Evolutionary conservation across 1,140 invertebrate species (phyloP).

Genomic region (Orussus abietinus): DNA sequence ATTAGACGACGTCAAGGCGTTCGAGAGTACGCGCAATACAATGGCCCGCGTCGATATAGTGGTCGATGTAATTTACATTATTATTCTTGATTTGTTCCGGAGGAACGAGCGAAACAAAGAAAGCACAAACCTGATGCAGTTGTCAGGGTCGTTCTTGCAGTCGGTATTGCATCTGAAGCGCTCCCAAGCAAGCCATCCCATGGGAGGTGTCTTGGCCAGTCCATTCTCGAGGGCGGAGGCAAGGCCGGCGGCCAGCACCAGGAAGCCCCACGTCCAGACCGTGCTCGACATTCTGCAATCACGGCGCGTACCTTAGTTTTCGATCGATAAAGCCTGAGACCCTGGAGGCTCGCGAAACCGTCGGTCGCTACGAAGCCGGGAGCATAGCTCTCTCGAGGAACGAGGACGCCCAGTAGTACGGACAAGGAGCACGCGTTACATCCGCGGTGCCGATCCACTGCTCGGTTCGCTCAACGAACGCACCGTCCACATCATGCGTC

Average conservation of each 20-base stretch:
- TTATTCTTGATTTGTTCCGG: not conserved
- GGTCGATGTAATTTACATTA: not conserved
- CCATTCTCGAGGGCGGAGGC: constrained; percentile 70
- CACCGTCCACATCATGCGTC: constrained; percentile 26
- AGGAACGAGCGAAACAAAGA: too few species aligned
- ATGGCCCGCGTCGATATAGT: not conserved
- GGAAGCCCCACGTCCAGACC: constrained; percentile 24
- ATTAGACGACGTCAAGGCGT: too few species aligned
- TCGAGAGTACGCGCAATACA: too few species aligned
- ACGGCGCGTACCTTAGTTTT: constrained; percentile 13
- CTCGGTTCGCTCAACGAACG: too few species aligned
- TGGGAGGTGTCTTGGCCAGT: constrained; percentile 76
- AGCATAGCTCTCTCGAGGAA: too few species aligned
- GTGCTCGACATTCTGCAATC: constrained; percentile 27
- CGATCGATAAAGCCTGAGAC: not conserved
- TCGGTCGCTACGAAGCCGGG: constrained; percentile 5
- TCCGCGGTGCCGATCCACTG: too few species aligned
- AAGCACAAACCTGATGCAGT: constrained; percentile 95
- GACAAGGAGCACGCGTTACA: too few species aligned
- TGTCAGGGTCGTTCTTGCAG: constrained; percentile 86
- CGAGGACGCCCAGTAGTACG: too few species aligned
- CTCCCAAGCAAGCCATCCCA: constrained; percentile 92
- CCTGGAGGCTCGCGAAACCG: too few species aligned
- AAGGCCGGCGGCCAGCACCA: constrained; percentile 19
- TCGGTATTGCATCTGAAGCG: constrained; percentile 90